These are phyloP conservation scores for Tipula lateralis DNA, from an alignment of 2,888 invertebrate species.

Conservation along the genomic window DNA sequence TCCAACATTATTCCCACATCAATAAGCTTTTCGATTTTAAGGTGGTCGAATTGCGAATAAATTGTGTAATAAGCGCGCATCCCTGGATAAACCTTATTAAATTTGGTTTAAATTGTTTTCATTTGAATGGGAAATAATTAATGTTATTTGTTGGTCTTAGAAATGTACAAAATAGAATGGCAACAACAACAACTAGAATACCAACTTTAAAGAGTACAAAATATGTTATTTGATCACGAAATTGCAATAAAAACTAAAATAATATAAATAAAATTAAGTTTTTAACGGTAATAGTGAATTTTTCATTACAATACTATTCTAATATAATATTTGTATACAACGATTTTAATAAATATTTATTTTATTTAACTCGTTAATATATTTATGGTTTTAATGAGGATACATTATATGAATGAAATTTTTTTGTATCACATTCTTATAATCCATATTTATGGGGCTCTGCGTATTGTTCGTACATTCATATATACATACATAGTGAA, in stretches of 20 bases:
- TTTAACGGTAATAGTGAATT: neutral
- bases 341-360: constrained; percentile 13
- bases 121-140: neutral
- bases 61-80: neutral
- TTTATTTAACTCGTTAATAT: neutral
- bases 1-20: neutral
- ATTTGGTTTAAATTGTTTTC: neutral
- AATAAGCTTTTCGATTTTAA: neutral
- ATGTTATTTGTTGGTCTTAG: neutral
- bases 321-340: neutral
- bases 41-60: neutral
- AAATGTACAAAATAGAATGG: neutral
- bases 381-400: neutral
- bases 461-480: too few relatives aligned
- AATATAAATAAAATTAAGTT: neutral
- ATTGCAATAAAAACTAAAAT: constrained; percentile 7
- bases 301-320: neutral
- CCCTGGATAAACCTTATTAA: neutral
- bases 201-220: neutral
- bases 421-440: too few relatives aligned
- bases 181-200: neutral
- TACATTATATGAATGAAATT: neutral
- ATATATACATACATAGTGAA: too few relatives aligned
- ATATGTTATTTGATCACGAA: constrained; percentile 7
- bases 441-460: too few relatives aligned